phyloP scores from a whole-genome alignment of 2,888 invertebrate species.

The Pheosia tremula region DNA sequence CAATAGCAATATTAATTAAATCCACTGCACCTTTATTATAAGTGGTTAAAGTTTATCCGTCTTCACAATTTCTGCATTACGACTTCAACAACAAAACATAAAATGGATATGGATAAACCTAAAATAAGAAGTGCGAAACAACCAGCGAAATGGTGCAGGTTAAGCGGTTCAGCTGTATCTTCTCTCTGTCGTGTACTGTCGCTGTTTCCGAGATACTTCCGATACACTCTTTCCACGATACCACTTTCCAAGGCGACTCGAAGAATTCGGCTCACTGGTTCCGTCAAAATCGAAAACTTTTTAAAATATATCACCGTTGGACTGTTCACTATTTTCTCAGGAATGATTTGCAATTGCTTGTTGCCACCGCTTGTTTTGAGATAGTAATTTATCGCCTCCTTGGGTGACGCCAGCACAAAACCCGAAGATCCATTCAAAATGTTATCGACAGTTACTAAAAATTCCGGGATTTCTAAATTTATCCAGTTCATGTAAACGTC shows the following conservation, averaged over 20 bases:
- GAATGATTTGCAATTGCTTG: slow-evolving; percentile 54
- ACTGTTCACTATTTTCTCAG: slow-evolving; percentile 59
- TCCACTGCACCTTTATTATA: slow-evolving; percentile 10
- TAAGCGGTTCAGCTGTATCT: slow-evolving; percentile 36
- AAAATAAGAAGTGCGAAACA: slow-evolving; percentile 43
- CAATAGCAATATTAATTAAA: too few relatives aligned
- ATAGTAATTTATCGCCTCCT: slow-evolving; percentile 47
- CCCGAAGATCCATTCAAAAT: slow-evolving; percentile 50
- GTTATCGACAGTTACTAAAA: slow-evolving; percentile 38
- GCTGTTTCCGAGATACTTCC: slow-evolving; percentile 29
- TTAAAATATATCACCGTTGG: slow-evolving; percentile 61
- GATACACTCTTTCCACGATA: slow-evolving; percentile 45
- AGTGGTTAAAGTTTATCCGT: too few relatives aligned
- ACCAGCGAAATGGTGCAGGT: slow-evolving; percentile 47
- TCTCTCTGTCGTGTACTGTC: background rate
- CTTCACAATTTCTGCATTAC: slow-evolving; percentile 36
- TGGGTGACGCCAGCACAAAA: slow-evolving; percentile 58
- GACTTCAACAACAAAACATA: slow-evolving; percentile 56
- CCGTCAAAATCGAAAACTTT: slow-evolving; percentile 50
- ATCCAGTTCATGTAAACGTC: slow-evolving; percentile 54
- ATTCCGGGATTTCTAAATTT: slow-evolving; percentile 29
- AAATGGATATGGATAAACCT: slow-evolving; percentile 50
- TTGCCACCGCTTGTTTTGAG: slow-evolving; percentile 40
- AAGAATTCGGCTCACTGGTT: slow-evolving; percentile 46
- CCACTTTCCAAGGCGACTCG: slow-evolving; percentile 54